These are phyloP conservation scores for Nerophis ophidion DNA, from an alignment of 2,113 vertebrate genomes.

Conservation along the genomic window DNA sequence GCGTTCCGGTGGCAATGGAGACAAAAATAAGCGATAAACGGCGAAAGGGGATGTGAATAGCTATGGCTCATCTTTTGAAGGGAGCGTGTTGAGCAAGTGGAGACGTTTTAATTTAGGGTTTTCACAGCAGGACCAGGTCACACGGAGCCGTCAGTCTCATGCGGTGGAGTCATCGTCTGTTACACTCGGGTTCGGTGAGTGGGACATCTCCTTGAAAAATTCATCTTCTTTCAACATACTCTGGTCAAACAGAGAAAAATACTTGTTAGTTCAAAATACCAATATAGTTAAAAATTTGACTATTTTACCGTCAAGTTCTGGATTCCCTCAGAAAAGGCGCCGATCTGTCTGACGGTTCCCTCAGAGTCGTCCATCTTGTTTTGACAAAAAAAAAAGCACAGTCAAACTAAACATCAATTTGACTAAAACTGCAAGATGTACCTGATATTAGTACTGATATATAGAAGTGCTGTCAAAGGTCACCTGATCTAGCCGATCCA, in stretches of 20 bases:
- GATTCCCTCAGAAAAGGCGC: constrained; percentile 95
- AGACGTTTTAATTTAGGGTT: constrained; percentile 22
- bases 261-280: not conserved
- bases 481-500: constrained; percentile 92
- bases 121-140: constrained; percentile 56
- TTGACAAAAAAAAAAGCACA: not conserved
- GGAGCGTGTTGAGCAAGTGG: constrained; percentile 18
- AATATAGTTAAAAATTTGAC: not conserved
- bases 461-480: not conserved
- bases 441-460: too few relatives aligned
- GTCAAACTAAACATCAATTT: not conserved
- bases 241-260: constrained; percentile 55
- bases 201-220: constrained; percentile 85
- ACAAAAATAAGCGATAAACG: not conserved
- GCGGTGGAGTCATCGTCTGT: constrained; percentile 89
- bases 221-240: constrained; percentile 97
- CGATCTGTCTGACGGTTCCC: constrained; percentile 96
- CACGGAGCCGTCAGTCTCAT: constrained; percentile 61
- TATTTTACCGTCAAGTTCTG: constrained; percentile 92
- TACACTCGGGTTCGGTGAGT: constrained; percentile 83
- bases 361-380: constrained; percentile 97
- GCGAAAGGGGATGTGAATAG: constrained; percentile 15
- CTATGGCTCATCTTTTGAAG: constrained; percentile 38
- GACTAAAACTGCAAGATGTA: too few relatives aligned
- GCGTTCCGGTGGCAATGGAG: constrained; percentile 46